phyloP scores from a whole-genome alignment of 2,888 invertebrate species.

The Chesias legatella region DNA sequence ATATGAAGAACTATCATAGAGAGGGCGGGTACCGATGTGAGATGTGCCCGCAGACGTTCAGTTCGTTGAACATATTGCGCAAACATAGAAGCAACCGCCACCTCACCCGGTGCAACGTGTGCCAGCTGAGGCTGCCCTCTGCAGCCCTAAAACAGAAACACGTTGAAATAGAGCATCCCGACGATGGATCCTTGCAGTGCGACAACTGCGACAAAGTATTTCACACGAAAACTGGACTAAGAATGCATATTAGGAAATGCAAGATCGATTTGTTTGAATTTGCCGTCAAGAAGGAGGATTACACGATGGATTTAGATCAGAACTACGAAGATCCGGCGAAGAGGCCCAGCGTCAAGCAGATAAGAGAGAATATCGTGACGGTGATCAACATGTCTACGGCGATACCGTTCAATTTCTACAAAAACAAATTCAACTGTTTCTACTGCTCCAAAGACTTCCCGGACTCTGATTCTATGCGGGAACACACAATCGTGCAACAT shows the following conservation, averaged over 20 bases:
- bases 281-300: conserved; percentile 56
- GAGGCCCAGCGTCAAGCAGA: conserved; percentile 65
- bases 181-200: conserved; percentile 63
- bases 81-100: conserved; percentile 66
- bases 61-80: conserved; percentile 60
- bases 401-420: conserved; percentile 71
- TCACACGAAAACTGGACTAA: conserved; percentile 66
- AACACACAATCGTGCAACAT: conserved; percentile 63
- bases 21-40: conserved; percentile 70
- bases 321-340: conserved; percentile 49
- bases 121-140: conserved; percentile 62
- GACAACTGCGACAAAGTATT: conserved; percentile 64
- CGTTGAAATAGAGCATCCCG: conserved; percentile 65
- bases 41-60: conserved; percentile 57
- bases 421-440: conserved; percentile 73
- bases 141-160: conserved; percentile 66
- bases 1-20: conserved; percentile 70
- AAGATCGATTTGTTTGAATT: conserved; percentile 50
- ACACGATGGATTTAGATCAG: conserved; percentile 55
- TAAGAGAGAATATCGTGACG: conserved; percentile 63
- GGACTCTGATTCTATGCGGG: conserved; percentile 63
- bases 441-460: conserved; percentile 70
- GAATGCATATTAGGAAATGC: conserved; percentile 66
- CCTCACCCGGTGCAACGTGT: conserved; percentile 60
- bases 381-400: conserved; percentile 74